These are phyloP conservation scores for Pangasianodon hypophthalmus DNA, from an alignment of 2,113 vertebrate species.

Conservation along the genomic window DNA sequence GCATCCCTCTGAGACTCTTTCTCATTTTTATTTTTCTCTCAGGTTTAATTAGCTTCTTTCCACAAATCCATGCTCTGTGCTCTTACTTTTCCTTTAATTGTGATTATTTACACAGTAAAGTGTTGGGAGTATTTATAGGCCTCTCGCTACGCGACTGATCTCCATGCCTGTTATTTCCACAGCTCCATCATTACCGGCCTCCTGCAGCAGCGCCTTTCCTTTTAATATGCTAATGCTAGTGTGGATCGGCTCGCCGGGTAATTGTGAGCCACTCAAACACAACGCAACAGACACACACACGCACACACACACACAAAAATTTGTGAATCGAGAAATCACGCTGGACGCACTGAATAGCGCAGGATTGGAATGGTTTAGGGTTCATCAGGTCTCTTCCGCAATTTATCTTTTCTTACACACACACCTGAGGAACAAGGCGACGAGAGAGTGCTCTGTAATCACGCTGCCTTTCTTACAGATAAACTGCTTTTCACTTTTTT, in stretches of 20 bases:
- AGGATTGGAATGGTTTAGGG: neutral
- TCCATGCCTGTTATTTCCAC: constrained; percentile 63
- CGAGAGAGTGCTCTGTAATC: neutral
- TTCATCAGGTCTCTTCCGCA: neutral
- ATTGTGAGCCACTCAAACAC: constrained; percentile 72
- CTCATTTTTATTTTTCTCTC: neutral
- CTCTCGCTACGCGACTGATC: constrained; percentile 7
- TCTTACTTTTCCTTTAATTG: constrained; percentile 61
- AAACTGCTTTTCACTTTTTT: neutral
- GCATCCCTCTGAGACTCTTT: constrained; percentile 15
- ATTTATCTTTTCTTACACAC: too few species aligned
- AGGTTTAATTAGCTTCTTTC: constrained; percentile 69
- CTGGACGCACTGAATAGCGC: neutral
- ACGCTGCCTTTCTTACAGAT: neutral
- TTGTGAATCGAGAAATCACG: constrained; percentile 67
- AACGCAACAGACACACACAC: neutral
- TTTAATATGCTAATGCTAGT: constrained; percentile 73
- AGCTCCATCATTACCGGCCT: constrained; percentile 70
- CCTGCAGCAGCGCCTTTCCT: constrained; percentile 69
- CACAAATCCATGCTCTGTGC: constrained; percentile 55
- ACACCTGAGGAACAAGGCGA: neutral
- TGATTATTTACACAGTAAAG: constrained; percentile 70
- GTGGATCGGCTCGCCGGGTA: constrained; percentile 70
- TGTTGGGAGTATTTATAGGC: constrained; percentile 65
- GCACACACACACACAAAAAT: constrained; percentile 55